Conservation (phyloP, 2,797 vertebrate genomes). For the Cuniculus paca region DNA sequence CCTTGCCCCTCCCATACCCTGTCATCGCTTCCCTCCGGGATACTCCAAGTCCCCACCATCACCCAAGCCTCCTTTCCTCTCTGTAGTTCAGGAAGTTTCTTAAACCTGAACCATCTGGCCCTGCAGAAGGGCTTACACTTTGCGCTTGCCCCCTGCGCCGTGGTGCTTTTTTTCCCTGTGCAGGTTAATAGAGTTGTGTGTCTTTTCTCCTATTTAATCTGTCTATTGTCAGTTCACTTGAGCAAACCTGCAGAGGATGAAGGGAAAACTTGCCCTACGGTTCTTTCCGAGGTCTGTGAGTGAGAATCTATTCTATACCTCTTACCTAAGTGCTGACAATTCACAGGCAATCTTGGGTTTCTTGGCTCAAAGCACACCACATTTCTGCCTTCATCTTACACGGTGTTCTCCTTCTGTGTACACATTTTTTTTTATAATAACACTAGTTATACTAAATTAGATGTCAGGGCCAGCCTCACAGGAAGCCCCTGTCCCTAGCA, state of each 20-base stretch:
- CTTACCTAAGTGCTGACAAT: neutral
- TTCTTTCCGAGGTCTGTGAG: neutral
- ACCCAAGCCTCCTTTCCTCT: neutral
- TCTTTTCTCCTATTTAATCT: neutral
- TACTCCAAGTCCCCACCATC: neutral
- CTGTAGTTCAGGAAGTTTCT: neutral
- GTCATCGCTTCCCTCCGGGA: neutral
- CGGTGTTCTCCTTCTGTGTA: neutral
- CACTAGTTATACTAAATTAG: neutral
- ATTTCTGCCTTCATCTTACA: neutral
- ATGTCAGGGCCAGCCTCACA: neutral
- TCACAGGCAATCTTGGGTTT: neutral
- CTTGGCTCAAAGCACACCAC: neutral
- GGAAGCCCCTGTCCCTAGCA: neutral
- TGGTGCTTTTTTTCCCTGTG: neutral
- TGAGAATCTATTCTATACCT: neutral
- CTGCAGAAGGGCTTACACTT: neutral
- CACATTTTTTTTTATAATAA: neutral
- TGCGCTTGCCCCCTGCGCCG: neutral
- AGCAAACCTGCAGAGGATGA: neutral
- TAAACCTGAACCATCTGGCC: neutral
- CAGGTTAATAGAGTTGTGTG: neutral
- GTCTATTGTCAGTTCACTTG: too few species aligned
- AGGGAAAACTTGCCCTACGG: neutral
- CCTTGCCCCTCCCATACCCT: neutral